Percentiles rank a stretch among this genome's conserved stretches.
Evolutionary conservation across 1,140 invertebrate species (phyloP).

Genomic region (Dinoponera quadriceps): DNA sequence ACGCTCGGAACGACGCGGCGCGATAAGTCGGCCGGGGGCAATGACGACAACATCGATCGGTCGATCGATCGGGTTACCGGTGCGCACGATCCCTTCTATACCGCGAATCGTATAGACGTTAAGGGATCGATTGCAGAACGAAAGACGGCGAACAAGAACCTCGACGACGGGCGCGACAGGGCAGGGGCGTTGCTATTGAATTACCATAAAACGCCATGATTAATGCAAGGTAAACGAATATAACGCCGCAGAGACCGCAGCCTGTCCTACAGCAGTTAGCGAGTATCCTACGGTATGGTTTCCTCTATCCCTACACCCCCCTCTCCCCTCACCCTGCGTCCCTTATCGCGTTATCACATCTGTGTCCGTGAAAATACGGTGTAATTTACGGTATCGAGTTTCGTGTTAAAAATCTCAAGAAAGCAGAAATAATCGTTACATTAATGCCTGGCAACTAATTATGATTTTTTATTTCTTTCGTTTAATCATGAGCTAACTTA

Average conservation of each 20-base stretch:
- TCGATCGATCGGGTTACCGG: constrained; percentile 74
- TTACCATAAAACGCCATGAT: constrained; percentile 86
- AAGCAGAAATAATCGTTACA: too few species aligned
- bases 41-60: constrained; percentile 63
- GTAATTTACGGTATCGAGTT: constrained; percentile 11
- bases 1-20: constrained; percentile 66
- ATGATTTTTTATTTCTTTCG: too few species aligned
- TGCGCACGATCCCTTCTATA: constrained; percentile 59
- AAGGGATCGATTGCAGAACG: constrained; percentile 81
- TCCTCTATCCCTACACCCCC: constrained; percentile 43
- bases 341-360: constrained; percentile 22
- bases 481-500: too few species aligned
- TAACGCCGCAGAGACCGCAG: constrained; percentile 83
- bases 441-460: too few species aligned
- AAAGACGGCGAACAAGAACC: constrained; percentile 72
- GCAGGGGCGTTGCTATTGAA: constrained; percentile 78
- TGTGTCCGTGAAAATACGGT: background rate
- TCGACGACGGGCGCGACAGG: constrained; percentile 35
- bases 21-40: constrained; percentile 54
- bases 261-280: constrained; percentile 83
- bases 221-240: constrained; percentile 86
- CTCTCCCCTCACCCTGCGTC: too few species aligned
- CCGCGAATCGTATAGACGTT: constrained; percentile 77
- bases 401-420: background rate
- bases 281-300: constrained; percentile 66